Evolutionary conservation across 2,888 invertebrate species (phyloP).

Genomic region (Amitus sp.): DNA sequence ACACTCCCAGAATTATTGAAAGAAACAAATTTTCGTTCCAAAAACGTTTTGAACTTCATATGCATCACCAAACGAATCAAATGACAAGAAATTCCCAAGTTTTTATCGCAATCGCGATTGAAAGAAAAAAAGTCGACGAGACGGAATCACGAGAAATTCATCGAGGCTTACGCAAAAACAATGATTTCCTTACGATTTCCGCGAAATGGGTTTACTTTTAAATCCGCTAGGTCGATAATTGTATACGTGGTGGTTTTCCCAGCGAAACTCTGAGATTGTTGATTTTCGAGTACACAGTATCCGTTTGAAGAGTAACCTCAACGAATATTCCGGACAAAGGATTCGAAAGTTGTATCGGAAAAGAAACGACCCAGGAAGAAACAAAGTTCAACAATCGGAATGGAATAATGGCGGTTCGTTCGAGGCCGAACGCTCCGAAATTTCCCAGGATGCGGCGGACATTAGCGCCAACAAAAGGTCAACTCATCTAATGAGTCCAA

Average conservation of each 20-base stretch:
- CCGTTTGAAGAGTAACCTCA: too few species aligned
- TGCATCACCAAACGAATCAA: too few species aligned
- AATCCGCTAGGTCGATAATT: too few species aligned
- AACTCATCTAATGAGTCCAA: too few species aligned
- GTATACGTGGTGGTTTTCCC: too few species aligned
- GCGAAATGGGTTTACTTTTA: background rate
- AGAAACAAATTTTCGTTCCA: too few species aligned
- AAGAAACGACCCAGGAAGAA: slow-evolving; percentile 10
- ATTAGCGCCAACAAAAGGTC: slow-evolving; percentile 7
- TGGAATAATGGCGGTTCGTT: slow-evolving; percentile 6
- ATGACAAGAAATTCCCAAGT: background rate
- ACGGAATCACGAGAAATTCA: background rate
- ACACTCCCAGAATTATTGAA: too few species aligned
- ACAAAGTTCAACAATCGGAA: slow-evolving; percentile 33
- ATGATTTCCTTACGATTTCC: background rate
- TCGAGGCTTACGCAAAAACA: background rate
- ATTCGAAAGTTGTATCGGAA: slow-evolving; percentile 24
- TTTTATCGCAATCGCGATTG: background rate
- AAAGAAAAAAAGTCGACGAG: background rate
- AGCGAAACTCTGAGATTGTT: too few species aligned
- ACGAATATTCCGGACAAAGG: too few species aligned
- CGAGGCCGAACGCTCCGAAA: slow-evolving; percentile 4
- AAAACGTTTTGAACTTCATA: too few species aligned
- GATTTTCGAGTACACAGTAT: too few species aligned
- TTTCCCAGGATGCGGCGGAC: slow-evolving; percentile 1